Evolutionary conservation across 2,888 invertebrate species (phyloP), one percentile per base, ranked within the genome.

Genomic region (Pyrrhosoma nymphula): DNA sequence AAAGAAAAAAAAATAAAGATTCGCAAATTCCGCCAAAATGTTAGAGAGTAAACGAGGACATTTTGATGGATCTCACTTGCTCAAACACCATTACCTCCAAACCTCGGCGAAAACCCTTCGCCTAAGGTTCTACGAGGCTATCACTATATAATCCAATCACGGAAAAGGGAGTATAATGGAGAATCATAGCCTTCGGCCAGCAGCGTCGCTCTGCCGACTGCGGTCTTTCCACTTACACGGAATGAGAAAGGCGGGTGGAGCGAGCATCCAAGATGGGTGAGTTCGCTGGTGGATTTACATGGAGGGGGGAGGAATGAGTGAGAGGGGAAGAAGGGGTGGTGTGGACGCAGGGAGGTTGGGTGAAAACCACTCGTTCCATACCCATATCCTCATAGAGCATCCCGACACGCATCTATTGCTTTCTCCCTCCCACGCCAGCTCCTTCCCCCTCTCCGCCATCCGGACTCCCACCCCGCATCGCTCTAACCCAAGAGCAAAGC

Each of bases 101-200:
- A 56, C n/a, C 89, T 82, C 89, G 89, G 89, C 56, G n/a, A n/a
- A 82, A 89, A 89, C 18, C 89, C n/a, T 56, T 55, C n/a, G 56
- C 56, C 56, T 12, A 23, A 26, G 89, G 55, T 14, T 23, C 56
- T 10, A 30, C 88, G 20, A 6, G 4, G 89, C n/a, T 35, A 89
- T 89, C 89, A 26, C 55, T 4, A 56, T 26, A 16, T 89, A 89
- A 89, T 89, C 89, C 56, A 89, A 89, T 89, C 55, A 89, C 26
- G 56, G 89, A 12, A 89, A 56, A 55, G 89, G 56, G 55, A 89
- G 56, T 89, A 89, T 89, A 89, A 89, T 89, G 56, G 89, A 30
- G 56, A 56, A 89, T 89, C 55, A 89, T 89, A 89, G 89, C 89
- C 89, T 56, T 89, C 89, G 89, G 56, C 55, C 26, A n/a, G 56